These are phyloP conservation scores for Meteorus colon DNA, from an alignment of 2,888 invertebrate species.

Conservation along the genomic window DNA sequence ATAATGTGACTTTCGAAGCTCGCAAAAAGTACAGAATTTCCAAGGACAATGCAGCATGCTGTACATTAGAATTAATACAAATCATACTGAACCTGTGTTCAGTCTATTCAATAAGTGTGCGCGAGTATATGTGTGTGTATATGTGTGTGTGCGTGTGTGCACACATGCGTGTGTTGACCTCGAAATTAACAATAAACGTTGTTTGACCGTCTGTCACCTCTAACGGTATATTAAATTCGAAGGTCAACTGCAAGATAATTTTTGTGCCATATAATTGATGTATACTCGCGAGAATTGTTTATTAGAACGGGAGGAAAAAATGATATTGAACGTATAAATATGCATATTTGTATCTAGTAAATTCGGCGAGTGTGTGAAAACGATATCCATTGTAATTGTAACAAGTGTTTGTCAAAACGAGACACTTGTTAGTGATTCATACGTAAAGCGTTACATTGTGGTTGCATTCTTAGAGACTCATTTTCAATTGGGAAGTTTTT, in stretches of 20 bases:
- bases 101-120: too few species aligned
- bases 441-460: too few species aligned
- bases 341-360: background rate
- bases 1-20: too few species aligned
- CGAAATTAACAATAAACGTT: constrained; percentile 43
- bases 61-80: too few species aligned
- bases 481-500: too few species aligned
- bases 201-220: constrained; percentile 69
- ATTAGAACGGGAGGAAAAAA: constrained; percentile 28
- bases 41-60: constrained; percentile 13
- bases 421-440: too few species aligned
- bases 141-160: background rate
- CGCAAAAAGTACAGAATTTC: background rate
- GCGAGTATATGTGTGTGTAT: too few species aligned
- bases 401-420: too few species aligned
- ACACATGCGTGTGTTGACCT: constrained; percentile 45
- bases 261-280: background rate
- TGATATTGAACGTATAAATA: background rate
- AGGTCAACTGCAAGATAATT: constrained; percentile 47
- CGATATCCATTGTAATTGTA: too few species aligned
- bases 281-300: constrained; percentile 6
- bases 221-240: constrained; percentile 62
- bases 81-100: too few species aligned
- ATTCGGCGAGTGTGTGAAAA: background rate
- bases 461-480: too few species aligned